Percentiles rank a stretch among this genome's conserved stretches.
Conservation (phyloP, 1,140 invertebrate genomes). For the Magallana ariakensis region DNA sequence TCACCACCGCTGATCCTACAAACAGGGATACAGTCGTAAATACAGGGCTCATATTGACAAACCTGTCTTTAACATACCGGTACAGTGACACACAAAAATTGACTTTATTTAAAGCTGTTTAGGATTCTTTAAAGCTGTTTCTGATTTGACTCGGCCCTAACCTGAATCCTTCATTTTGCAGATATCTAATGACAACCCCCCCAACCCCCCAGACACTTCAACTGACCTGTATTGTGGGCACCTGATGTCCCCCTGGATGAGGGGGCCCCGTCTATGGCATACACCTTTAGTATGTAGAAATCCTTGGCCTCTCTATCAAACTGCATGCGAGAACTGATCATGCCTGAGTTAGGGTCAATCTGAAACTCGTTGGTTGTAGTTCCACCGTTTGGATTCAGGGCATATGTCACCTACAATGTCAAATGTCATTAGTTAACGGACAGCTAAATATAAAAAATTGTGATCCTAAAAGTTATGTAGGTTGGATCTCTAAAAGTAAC, state of each 20-base stretch:
- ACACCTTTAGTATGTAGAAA: slow-evolving; percentile 16
- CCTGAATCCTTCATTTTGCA: too few species aligned
- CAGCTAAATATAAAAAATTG: neutral
- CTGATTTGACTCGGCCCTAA: too few species aligned
- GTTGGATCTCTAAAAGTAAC: too few species aligned
- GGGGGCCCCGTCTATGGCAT: slow-evolving; percentile 31
- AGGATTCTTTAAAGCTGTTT: too few species aligned
- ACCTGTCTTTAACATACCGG: neutral
- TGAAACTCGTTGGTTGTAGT: slow-evolving; percentile 17
- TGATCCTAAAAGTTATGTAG: too few species aligned
- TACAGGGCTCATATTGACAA: too few species aligned
- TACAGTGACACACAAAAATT: neutral
- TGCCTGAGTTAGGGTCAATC: slow-evolving; percentile 21
- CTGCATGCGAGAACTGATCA: slow-evolving; percentile 6
- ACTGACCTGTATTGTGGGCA: neutral
- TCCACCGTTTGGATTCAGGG: neutral
- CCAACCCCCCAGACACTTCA: neutral
- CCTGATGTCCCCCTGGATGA: neutral
- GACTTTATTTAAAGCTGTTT: neutral
- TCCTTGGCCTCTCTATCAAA: slow-evolving; percentile 45
- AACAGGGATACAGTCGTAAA: neutral
- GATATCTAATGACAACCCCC: neutral
- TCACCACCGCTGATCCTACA: slow-evolving; percentile 26
- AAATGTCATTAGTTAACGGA: neutral
- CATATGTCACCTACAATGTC: neutral